phyloP scores from a whole-genome alignment of 2,113 vertebrate species.

The Merops nubicus region DNA sequence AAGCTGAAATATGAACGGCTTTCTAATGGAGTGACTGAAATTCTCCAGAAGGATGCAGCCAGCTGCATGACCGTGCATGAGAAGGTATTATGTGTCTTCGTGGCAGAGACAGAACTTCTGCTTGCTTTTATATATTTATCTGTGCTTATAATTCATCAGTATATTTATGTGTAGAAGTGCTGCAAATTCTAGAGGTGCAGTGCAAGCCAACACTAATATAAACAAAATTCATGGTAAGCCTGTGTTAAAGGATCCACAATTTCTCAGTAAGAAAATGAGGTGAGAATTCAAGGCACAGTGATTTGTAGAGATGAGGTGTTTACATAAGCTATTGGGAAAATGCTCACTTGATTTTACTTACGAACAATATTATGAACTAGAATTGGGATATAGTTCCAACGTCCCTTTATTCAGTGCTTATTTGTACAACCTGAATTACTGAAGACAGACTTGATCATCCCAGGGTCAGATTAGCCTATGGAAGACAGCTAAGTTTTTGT shows the following conservation, averaged over 20 bases:
- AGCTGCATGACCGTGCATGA: constrained; percentile 98
- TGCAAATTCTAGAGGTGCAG: background rate
- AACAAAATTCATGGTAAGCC: background rate
- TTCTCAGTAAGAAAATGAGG: background rate
- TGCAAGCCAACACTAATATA: background rate
- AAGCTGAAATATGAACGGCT: constrained; percentile 97
- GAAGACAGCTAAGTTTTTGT: background rate
- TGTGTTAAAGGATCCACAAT: background rate
- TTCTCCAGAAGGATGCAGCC: constrained; percentile 95
- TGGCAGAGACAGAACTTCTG: background rate
- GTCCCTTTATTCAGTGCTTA: background rate
- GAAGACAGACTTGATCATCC: background rate
- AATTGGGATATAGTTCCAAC: background rate
- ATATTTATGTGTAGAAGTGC: background rate
- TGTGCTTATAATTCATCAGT: background rate
- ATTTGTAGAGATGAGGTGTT: background rate
- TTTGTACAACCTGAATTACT: background rate
- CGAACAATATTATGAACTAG: background rate
- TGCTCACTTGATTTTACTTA: background rate
- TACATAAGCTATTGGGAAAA: background rate
- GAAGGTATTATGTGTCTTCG: constrained; percentile 82
- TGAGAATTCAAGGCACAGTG: background rate
- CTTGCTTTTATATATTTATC: background rate
- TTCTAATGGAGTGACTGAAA: constrained; percentile 94
- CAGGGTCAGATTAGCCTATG: background rate